Conservation (phyloP, 2,113 vertebrate genomes). For the Montifringilla adamsi region DNA sequence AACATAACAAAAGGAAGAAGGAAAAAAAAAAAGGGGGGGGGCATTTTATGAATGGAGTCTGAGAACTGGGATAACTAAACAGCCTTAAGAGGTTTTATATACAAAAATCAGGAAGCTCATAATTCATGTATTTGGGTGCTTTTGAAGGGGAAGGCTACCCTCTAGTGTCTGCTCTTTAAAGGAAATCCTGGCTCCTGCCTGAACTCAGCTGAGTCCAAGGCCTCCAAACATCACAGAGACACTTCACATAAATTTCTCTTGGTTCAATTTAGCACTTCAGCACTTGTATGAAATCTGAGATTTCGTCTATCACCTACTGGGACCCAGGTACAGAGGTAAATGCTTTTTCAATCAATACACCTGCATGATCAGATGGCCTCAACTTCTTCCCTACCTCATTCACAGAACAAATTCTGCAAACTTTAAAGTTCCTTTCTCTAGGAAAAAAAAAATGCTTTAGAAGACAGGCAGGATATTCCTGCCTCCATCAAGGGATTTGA, state of each 20-base stretch:
- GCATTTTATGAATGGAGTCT: neutral
- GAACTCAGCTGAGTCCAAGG: neutral
- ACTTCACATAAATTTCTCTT: neutral
- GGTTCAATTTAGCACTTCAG: neutral
- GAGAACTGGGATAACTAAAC: neutral
- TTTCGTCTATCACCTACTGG: neutral
- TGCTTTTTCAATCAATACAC: neutral
- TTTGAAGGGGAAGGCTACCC: constrained; percentile 14
- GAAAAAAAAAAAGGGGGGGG: neutral
- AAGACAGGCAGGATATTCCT: neutral
- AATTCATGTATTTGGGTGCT: neutral
- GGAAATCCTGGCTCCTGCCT: neutral
- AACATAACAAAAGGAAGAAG: neutral
- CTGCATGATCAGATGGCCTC: neutral
- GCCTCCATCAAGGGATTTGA: neutral
- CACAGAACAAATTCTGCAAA: neutral
- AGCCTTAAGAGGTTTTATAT: neutral
- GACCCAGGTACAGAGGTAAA: neutral
- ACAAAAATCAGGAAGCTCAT: neutral
- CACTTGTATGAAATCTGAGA: neutral
- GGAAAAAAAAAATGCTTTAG: neutral
- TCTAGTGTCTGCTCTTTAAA: neutral
- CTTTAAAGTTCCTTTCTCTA: neutral
- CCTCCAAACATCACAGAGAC: neutral
- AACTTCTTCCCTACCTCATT: neutral